Evolutionary conservation across 2,113 vertebrate species (phyloP).

Genomic region (Capreolus pygargus): DNA sequence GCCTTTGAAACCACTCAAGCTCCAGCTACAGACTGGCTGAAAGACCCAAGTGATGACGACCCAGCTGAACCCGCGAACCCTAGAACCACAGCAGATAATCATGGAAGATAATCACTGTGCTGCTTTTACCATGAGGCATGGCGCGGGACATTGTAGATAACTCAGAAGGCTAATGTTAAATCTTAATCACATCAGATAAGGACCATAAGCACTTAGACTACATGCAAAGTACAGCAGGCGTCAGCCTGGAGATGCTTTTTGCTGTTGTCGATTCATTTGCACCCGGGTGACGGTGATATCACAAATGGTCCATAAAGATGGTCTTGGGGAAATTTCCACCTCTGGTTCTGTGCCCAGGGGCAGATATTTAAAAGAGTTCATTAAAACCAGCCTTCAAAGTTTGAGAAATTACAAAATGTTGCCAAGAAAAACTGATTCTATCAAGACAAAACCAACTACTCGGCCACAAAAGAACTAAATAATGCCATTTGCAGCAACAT

Average conservation of each 20-base stretch:
- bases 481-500: neutral
- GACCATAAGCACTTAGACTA: accelerated
- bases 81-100: neutral
- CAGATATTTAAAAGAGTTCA: neutral
- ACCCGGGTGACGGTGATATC: neutral
- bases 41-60: neutral
- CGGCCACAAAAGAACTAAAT: neutral
- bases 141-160: accelerated
- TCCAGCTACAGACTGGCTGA: neutral
- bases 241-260: neutral
- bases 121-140: neutral
- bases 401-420: neutral
- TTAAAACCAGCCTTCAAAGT: neutral
- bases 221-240: accelerated
- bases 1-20: neutral
- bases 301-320: neutral
- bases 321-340: neutral
- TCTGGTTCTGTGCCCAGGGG: neutral
- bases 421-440: neutral
- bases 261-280: neutral
- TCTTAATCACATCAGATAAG: neutral
- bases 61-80: neutral
- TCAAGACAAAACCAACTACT: neutral
- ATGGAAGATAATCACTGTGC: neutral
- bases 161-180: neutral